phyloP scores from a whole-genome alignment of 2,113 vertebrate genomes.

The Bothrops jararaca region DNA sequence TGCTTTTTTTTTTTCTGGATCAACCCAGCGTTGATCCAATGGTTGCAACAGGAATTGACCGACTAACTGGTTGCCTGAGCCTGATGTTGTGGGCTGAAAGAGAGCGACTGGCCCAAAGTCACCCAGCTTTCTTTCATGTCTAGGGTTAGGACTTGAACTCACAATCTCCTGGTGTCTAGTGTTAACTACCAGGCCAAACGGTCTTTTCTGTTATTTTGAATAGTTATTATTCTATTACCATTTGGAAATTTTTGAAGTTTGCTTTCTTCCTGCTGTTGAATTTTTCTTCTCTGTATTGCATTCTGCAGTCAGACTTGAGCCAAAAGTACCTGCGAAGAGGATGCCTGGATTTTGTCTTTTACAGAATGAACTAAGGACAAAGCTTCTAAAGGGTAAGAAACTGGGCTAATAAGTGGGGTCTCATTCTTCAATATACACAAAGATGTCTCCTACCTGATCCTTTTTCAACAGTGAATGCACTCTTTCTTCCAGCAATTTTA shows the following conservation, averaged over 20 bases:
- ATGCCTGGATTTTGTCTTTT: background rate
- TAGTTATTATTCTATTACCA: background rate
- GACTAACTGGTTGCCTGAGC: background rate
- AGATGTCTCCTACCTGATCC: background rate
- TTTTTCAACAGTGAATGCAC: background rate
- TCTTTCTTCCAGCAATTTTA: background rate
- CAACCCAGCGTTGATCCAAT: background rate
- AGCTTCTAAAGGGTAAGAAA: conserved; percentile 57
- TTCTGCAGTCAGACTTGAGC: conserved; percentile 57
- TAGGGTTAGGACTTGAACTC: background rate
- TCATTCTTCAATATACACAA: background rate
- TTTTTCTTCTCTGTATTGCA: background rate
- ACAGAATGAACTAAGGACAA: conserved; percentile 23
- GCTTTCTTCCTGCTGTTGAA: background rate
- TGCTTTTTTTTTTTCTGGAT: too few species aligned
- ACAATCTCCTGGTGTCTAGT: background rate
- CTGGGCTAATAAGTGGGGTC: background rate
- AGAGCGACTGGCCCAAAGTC: background rate
- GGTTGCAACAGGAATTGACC: background rate
- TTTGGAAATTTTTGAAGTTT: background rate
- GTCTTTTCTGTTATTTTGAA: background rate
- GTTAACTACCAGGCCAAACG: background rate
- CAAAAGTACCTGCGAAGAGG: conserved; percentile 26
- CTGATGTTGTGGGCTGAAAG: background rate
- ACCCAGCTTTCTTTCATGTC: background rate